Conservation (phyloP, 2,797 vertebrate genomes). For the Fringilla coelebs region DNA sequence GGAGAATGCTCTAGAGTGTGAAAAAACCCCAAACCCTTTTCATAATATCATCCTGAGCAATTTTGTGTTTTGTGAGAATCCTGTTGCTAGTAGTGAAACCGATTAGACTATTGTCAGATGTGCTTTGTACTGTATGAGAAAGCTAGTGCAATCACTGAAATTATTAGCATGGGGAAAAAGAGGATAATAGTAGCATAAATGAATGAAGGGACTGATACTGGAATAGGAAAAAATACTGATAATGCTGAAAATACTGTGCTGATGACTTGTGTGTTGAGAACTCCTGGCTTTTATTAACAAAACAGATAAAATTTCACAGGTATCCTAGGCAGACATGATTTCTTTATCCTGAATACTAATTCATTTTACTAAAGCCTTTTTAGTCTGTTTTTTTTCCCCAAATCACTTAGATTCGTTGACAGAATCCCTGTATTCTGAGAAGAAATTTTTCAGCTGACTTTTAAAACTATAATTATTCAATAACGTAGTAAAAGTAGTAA, state of each 20-base stretch:
- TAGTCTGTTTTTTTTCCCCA: background rate
- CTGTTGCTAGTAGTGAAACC: background rate
- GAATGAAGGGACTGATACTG: background rate
- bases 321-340: background rate
- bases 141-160: background rate
- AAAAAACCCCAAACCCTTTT: background rate
- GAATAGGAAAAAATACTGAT: background rate
- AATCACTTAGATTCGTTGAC: background rate
- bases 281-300: background rate
- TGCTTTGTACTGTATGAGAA: background rate
- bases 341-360: background rate
- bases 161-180: background rate
- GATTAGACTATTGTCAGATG: background rate
- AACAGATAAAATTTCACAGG: background rate
- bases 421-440: background rate
- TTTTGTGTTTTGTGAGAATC: background rate
- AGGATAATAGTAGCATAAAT: background rate
- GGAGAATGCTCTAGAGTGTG: rapidly evolving
- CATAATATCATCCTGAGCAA: background rate
- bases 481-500: background rate
- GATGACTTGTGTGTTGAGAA: background rate
- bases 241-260: background rate
- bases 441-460: background rate
- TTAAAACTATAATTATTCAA: background rate
- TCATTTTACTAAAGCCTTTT: background rate